Base-by-base conservation (phyloP, 2,113 vertebrate species). In the Alligator sinensis region DNA sequence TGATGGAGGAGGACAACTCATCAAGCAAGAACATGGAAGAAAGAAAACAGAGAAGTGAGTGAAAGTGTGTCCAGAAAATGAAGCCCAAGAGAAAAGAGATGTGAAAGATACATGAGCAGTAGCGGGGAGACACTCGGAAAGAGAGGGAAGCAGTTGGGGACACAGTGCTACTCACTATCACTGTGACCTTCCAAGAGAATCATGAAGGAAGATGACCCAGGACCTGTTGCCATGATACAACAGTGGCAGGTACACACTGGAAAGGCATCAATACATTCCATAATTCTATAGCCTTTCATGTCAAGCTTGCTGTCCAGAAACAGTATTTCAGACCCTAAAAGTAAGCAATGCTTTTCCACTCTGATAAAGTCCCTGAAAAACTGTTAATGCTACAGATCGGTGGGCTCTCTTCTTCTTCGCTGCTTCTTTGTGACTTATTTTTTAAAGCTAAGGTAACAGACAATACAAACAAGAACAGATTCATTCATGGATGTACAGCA, bases 351-450 rank as follows among this genome's bases (percentile, higher is more conserved):
- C 76, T 0, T 21, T 34, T 38, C 47, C 47, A 47, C 47, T 47
- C 47, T 47, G 47, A 47, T 21, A 55, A 66, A 91, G 30, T 75
- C 68, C 30, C 60, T 80, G 47, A 28, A 30, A 3, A 6, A 77
- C 0, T 0, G 2, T 11, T 60, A 11, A 19, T 57, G 34, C 34
- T 57, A 59, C 47, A 47, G 47, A 9, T 9, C 2, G 47, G 47
- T 47, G 47, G 47, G 47, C 47, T 47, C 47, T 47, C 47, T 47
- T 47, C 47, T 47, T 47, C 47, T 47, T 47, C 47, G 9, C 47
- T 47, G 47, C 47, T 47, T 47, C 47, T 47, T 47, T 9, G 47
- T 47, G 47, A 47, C 47, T 47, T 47, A 47, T 47, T 47, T 47
- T 47, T 47, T 47, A 47, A 47, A 47, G 47, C 47, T 47, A 47